Conservation (phyloP, 2,888 invertebrate species). For the Crioceris asparagi region DNA sequence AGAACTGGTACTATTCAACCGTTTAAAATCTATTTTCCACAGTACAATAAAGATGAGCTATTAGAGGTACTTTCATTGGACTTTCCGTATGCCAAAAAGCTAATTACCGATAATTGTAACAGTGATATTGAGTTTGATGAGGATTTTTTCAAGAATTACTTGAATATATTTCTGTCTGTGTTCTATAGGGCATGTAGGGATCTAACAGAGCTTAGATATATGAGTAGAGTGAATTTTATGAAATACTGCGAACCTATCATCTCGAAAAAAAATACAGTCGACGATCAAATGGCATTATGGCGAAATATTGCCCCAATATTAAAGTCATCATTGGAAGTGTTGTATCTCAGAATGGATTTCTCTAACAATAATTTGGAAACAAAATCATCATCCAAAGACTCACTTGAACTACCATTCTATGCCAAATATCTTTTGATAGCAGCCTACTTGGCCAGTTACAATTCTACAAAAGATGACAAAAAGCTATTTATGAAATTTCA, state of each 20-base stretch:
- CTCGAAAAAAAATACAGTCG: conserved; percentile 48
- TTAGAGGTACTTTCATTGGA: conserved; percentile 40
- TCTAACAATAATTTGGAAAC: conserved; percentile 18
- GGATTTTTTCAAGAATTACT: conserved; percentile 65
- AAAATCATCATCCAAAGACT: conserved; percentile 44
- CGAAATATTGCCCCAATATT: conserved; percentile 66
- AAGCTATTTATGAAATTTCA: conserved; percentile 74
- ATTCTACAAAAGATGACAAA: conserved; percentile 80
- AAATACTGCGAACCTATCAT: conserved; percentile 73
- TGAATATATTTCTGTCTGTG: conserved; percentile 72
- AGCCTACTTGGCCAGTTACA: conserved; percentile 86
- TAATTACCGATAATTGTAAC: conserved; percentile 22
- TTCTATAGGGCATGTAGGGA: conserved; percentile 79
- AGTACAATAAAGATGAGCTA: conserved; percentile 66
- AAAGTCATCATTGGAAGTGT: conserved; percentile 60
- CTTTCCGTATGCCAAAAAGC: conserved; percentile 28
- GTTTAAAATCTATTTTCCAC: conserved; percentile 63
- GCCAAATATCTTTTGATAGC: conserved; percentile 84
- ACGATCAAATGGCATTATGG: conserved; percentile 66
- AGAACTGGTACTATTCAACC: conserved; percentile 62
- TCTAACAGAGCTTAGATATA: conserved; percentile 69
- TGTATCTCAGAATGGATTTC: conserved; percentile 56
- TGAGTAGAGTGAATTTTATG: conserved; percentile 64
- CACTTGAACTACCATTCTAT: conserved; percentile 75
- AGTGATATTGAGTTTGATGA: conserved; percentile 24